These are phyloP conservation scores for Heteromormyrus szaboi DNA, from an alignment of 2,797 vertebrate genomes.

Conservation along the genomic window DNA sequence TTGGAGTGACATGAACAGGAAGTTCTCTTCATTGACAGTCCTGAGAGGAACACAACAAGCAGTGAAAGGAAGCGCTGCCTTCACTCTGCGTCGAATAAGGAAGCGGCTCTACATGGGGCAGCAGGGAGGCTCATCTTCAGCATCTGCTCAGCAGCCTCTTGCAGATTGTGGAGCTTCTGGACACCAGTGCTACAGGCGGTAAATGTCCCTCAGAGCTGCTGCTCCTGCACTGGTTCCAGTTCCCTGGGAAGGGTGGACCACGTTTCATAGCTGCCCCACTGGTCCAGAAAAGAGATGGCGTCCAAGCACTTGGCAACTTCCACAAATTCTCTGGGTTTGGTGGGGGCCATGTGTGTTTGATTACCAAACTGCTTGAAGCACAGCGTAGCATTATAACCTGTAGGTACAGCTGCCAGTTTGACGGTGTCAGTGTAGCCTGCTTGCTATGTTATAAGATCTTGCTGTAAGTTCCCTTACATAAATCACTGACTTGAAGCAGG, in stretches of 20 bases:
- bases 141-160: not conserved
- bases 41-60: not conserved
- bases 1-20: not conserved
- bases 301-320: too few relatives aligned
- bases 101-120: not conserved
- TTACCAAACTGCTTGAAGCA: too few relatives aligned
- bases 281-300: too few relatives aligned
- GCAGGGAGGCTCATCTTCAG: not conserved
- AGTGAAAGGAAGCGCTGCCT: not conserved
- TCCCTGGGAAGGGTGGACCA: not conserved
- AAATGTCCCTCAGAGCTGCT: not conserved
- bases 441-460: too few relatives aligned
- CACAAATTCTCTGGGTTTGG: not conserved
- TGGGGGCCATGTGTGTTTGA: too few relatives aligned
- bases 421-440: too few relatives aligned
- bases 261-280: not conserved
- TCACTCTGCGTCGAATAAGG: not conserved
- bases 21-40: not conserved
- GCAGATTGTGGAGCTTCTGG: not conserved
- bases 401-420: too few relatives aligned
- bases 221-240: not conserved
- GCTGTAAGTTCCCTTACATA: too few relatives aligned
- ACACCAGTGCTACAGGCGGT: not conserved
- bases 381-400: too few relatives aligned
- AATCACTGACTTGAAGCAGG: too few relatives aligned